A percentile compares a stretch with the other conserved stretches of the same genome.
These are phyloP conservation scores for Strigops habroptila DNA, from an alignment of 2,113 vertebrate species.

Conservation along the genomic window DNA sequence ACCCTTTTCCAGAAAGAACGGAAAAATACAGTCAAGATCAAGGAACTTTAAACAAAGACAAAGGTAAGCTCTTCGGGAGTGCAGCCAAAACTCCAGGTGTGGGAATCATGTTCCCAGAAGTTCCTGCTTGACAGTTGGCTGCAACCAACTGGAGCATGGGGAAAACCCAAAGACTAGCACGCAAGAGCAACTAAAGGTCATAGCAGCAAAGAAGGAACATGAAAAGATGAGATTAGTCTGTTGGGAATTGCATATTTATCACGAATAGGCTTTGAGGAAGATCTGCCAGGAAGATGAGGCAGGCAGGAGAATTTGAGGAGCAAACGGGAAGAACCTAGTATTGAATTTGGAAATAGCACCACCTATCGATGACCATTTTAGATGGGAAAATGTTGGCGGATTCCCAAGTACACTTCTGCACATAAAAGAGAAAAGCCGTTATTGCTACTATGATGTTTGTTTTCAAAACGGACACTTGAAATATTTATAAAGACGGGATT, in stretches of 20 bases:
- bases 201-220: not conserved
- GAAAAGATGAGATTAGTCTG: not conserved
- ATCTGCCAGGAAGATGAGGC: not conserved
- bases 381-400: not conserved
- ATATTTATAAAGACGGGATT: not conserved
- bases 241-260: not conserved
- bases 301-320: not conserved
- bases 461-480: not conserved
- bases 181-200: slow-evolving; percentile 21
- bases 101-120: not conserved
- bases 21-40: not conserved
- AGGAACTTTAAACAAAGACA: not conserved
- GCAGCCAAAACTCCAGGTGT: not conserved
- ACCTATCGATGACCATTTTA: not conserved
- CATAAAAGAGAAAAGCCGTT: not conserved
- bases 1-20: not conserved
- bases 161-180: not conserved
- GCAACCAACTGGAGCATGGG: not conserved
- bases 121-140: slow-evolving; percentile 21
- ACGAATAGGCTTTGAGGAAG: not conserved
- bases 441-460: not conserved
- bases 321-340: not conserved
- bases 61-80: not conserved
- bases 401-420: rapidly evolving
- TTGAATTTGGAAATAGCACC: not conserved